Percentiles rank a stretch among this genome's conserved stretches.
Conservation (phyloP, 2,888 invertebrate genomes). For the Listrodromus nycthemerus region DNA sequence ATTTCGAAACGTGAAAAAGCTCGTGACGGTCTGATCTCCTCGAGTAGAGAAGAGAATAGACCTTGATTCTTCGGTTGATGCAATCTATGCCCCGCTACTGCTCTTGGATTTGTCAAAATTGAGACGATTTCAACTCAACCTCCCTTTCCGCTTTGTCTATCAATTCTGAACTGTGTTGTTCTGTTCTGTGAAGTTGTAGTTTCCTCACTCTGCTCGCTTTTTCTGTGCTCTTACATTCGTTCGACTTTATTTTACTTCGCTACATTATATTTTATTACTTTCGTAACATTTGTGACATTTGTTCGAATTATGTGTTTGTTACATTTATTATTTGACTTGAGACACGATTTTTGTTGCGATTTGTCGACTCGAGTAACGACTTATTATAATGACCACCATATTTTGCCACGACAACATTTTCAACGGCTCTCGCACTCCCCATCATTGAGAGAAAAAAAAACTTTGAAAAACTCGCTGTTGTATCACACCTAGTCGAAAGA, state of each 20-base stretch:
- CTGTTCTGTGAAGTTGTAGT: background rate
- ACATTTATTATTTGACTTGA: too few species aligned
- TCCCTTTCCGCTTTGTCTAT: slow-evolving; percentile 20
- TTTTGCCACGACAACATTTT: slow-evolving; percentile 74
- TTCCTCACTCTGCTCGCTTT: too few species aligned
- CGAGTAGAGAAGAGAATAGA: slow-evolving; percentile 81
- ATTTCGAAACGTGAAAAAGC: slow-evolving; percentile 80
- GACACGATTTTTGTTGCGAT: too few species aligned
- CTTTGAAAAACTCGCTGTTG: background rate
- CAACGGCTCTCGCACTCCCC: slow-evolving; percentile 24
- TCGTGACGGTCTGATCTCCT: slow-evolving; percentile 83
- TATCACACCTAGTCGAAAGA: slow-evolving; percentile 33
- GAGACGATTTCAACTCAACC: slow-evolving; percentile 54
- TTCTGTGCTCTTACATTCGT: too few species aligned
- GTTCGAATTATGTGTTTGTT: too few species aligned
- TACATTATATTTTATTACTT: too few species aligned
- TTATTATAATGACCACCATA: slow-evolving; percentile 81
- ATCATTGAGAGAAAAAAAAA: slow-evolving; percentile 12
- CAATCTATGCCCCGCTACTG: slow-evolving; percentile 49
- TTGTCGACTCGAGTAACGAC: too few species aligned
- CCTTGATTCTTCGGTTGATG: slow-evolving; percentile 80
- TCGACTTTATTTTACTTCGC: too few species aligned
- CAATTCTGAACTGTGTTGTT: background rate
- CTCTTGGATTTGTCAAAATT: slow-evolving; percentile 25
- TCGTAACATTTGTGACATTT: too few species aligned